Conservation (phyloP, 2,888 invertebrate species). For the Hoplodrina blanda region DNA sequence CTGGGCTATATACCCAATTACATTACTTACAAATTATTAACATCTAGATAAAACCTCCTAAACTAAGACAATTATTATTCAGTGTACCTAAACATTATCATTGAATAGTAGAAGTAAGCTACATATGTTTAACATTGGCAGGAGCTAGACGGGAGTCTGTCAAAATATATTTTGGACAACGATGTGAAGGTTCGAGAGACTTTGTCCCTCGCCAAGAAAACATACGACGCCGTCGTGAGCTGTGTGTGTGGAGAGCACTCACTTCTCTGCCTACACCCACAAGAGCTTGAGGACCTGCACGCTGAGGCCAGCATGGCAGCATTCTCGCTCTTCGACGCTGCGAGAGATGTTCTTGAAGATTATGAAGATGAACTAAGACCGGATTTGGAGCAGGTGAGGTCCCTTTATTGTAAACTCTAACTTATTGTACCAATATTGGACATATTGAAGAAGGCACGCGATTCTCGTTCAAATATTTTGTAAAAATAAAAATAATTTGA, state of each 20-base stretch:
- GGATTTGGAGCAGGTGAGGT: slow-evolving; percentile 36
- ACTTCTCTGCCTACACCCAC: slow-evolving; percentile 59
- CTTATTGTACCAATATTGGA: neutral
- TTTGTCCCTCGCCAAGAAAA: slow-evolving; percentile 44
- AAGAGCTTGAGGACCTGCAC: slow-evolving; percentile 36
- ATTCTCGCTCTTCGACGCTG: slow-evolving; percentile 35
- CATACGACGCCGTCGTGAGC: slow-evolving; percentile 58
- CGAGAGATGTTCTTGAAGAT: slow-evolving; percentile 10
- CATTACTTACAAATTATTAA: too few species aligned
- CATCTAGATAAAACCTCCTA: neutral
- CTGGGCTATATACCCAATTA: too few species aligned
- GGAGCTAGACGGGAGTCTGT: slow-evolving; percentile 64
- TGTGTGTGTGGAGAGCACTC: slow-evolving; percentile 43
- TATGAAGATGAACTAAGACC: slow-evolving; percentile 40
- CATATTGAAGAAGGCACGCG: neutral
- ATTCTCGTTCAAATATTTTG: neutral
- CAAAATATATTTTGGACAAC: slow-evolving; percentile 62
- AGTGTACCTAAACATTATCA: neutral
- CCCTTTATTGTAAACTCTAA: neutral
- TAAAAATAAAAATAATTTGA: neutral
- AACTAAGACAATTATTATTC: neutral
- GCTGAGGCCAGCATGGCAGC: slow-evolving; percentile 17
- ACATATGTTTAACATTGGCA: slow-evolving; percentile 32
- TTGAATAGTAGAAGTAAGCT: too few species aligned
- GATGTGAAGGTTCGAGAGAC: slow-evolving; percentile 63